Evolutionary conservation across 1,140 invertebrate species (phyloP).

Genomic region (Bombyx mori): DNA sequence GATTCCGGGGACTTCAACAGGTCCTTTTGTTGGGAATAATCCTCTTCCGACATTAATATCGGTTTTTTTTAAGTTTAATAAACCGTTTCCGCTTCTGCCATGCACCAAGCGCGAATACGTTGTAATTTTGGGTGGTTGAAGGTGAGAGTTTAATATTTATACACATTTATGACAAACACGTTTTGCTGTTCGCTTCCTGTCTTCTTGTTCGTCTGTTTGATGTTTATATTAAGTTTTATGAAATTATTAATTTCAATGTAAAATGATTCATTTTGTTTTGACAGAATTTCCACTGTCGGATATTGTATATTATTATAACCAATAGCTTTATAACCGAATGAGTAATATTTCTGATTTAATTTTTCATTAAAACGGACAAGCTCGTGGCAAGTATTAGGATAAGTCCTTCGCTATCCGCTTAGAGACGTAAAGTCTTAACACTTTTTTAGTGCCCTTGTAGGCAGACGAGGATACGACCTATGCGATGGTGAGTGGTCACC

Average conservation of each 20-base stretch:
- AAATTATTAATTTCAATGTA: too few species aligned
- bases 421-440: too few species aligned
- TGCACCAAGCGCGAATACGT: conserved; percentile 1
- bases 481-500: too few species aligned
- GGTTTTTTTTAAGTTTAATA: neutral
- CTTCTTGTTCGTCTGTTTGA: conserved; percentile 3
- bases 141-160: conserved; percentile 8
- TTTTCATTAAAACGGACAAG: too few species aligned
- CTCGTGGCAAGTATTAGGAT: too few species aligned
- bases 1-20: too few species aligned
- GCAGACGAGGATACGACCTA: too few species aligned
- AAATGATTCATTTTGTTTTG: neutral
- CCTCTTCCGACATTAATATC: too few species aligned
- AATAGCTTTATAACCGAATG: neutral
- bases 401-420: too few species aligned
- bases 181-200: conserved; percentile 6
- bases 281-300: neutral
- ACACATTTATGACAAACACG: neutral
- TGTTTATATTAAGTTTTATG: neutral
- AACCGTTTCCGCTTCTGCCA: neutral
- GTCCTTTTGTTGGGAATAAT: too few species aligned
- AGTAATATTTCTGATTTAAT: neutral
- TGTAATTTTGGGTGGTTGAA: conserved; percentile 6
- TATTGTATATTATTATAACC: too few species aligned
- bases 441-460: too few species aligned